Base-by-base conservation (phyloP, 1,140 invertebrate genomes). In the Platorchestia sp. region DNA sequence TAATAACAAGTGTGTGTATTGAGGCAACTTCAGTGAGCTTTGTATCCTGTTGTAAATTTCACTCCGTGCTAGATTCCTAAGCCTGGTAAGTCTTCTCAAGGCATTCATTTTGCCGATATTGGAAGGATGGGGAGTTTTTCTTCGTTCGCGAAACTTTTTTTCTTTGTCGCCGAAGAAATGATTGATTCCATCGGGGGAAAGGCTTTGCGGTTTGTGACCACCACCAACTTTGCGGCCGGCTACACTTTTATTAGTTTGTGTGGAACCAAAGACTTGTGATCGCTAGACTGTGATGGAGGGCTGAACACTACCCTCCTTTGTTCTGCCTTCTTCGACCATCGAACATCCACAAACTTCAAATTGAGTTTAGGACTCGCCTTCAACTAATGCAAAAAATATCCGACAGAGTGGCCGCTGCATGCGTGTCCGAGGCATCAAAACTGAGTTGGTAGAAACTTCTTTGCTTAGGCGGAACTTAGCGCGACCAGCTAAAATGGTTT, bases 131-230 rank as follows among this genome's bases (percentile, higher is more conserved):
- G 91, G 91, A 93, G 91, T 93, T 93, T 93, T 93, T 47, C 44
- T 45, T 93, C 36, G 43, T 47, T 45, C 91, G 91, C 44, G 6
- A 45, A 93, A 93, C 43, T 93, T 93, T 47, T 91, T 93, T 93
- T 75, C 59, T 47, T 93, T n/a, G 91, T 93, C 91, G 43, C 91
- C 91, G 47, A 93, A 93, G 91, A 45, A 93, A 93, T 93, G 91
- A 93, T 93, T 93, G 91, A 93, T 93, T 93, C 91, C 45, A 93
- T 93, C 91, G 91, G 44, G 91, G 91, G 91, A 47, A 93, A 93
- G 43, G 91, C 91, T 93, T 93, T 93, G 91, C 91, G 91, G 91
- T 93, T 93, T 93, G 91, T 93, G 91, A 93, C 91, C 91, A 93
- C 41, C 91, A 47, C 44, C 41, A 93, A 93, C 91, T 93, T 93